These are phyloP conservation scores for Drosophila seguyi DNA, from an alignment of 1,140 invertebrate species.

Conservation along the genomic window DNA sequence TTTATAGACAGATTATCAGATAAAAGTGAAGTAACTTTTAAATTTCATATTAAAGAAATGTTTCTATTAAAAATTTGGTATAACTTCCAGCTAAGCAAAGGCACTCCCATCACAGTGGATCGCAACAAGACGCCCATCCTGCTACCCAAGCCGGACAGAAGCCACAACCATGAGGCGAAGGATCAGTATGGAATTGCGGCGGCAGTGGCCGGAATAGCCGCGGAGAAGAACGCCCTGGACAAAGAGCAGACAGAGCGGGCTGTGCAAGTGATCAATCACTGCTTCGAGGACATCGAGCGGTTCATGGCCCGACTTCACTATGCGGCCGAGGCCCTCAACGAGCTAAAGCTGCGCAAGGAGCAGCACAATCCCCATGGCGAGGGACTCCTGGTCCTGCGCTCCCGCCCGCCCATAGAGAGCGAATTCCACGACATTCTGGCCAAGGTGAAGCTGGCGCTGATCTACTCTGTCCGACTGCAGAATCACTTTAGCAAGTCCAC, in stretches of 20 bases:
- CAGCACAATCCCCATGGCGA: constrained; percentile 79
- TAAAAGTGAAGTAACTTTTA: neutral
- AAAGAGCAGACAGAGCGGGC: constrained; percentile 73
- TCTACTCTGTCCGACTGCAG: constrained; percentile 69
- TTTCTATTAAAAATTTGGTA: neutral
- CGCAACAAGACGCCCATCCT: constrained; percentile 75
- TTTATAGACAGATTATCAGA: neutral
- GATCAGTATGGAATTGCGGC: constrained; percentile 81
- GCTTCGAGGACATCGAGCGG: constrained; percentile 79
- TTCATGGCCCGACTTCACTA: constrained; percentile 79
- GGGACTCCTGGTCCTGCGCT: constrained; percentile 69
- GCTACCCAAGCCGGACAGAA: constrained; percentile 67
- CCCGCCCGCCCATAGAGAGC: constrained; percentile 74
- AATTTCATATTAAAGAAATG: neutral
- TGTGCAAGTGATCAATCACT: constrained; percentile 78
- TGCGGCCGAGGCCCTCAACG: constrained; percentile 72
- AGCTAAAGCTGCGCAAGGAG: constrained; percentile 71
- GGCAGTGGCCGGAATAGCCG: constrained; percentile 66
- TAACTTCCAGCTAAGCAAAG: constrained; percentile 77
- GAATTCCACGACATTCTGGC: constrained; percentile 79
- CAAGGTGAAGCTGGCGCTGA: constrained; percentile 72
- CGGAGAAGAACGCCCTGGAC: constrained; percentile 73
- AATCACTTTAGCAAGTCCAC: constrained; percentile 67
- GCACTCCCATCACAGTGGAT: constrained; percentile 64
- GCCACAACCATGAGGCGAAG: constrained; percentile 60